These are phyloP conservation scores for Epinephelus moara DNA, from an alignment of 2,113 vertebrate genomes.

Conservation along the genomic window DNA sequence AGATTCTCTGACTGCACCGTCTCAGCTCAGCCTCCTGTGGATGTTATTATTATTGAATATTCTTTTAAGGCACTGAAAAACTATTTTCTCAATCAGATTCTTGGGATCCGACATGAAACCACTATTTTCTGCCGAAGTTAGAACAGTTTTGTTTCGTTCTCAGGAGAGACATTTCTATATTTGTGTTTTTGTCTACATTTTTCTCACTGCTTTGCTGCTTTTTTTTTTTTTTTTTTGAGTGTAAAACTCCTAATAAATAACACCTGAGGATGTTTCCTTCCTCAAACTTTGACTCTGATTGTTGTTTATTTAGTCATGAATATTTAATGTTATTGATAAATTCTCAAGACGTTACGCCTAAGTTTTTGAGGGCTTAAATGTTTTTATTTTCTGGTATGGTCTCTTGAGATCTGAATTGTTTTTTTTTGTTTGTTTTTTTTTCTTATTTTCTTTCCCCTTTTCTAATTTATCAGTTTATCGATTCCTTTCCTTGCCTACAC, in stretches of 20 bases:
- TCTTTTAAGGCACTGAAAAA: conserved; percentile 10
- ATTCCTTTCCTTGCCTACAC: no score
- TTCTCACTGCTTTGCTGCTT: background rate
- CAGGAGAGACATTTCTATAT: background rate
- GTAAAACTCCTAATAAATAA: background rate
- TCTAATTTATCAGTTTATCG: no score
- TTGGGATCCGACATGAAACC: background rate
- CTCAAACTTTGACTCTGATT: background rate
- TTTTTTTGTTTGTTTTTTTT: no score
- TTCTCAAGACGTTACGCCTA: background rate
- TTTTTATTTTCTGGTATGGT: background rate
- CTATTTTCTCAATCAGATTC: conserved; percentile 23
- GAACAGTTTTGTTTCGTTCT: background rate
- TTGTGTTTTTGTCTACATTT: background rate
- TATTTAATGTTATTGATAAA: background rate
- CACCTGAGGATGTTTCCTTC: background rate
- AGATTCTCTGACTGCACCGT: conserved; percentile 1
- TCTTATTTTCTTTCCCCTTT: no score
- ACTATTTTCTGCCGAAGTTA: background rate
- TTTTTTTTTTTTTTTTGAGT: background rate
- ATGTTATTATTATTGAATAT: conserved; percentile 16
- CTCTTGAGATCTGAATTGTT: background rate
- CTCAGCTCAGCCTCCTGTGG: conserved; percentile 16
- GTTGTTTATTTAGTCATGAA: background rate
- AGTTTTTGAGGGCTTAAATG: background rate